A percentile compares a stretch with the other conserved stretches of the same genome.
Conservation (phyloP, 35 echinoderm and acorn worm species). For the Stichopus chloronotus region DNA sequence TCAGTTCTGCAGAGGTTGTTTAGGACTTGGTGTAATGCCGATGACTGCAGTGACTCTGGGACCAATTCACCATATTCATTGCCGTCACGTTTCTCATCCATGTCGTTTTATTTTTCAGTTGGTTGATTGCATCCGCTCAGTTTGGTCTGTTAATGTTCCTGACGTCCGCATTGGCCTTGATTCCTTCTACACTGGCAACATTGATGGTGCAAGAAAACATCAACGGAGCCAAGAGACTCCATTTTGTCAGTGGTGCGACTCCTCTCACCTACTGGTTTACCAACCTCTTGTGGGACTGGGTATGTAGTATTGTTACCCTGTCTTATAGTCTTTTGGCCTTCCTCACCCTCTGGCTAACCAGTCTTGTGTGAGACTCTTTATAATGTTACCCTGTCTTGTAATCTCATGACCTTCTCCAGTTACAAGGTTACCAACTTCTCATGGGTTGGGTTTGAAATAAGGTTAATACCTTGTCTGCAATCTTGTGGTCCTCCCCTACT, state of each 20-base stretch:
- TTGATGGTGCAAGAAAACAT: constrained; percentile 80
- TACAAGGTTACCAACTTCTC: too few relatives aligned
- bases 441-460: too few relatives aligned
- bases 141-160: constrained; percentile 74
- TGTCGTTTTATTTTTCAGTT: constrained; percentile 32
- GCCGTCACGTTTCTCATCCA: background rate
- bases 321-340: too few relatives aligned
- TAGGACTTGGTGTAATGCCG: too few relatives aligned
- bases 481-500: too few relatives aligned
- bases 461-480: too few relatives aligned
- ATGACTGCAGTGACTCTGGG: background rate
- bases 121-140: constrained; percentile 12
- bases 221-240: constrained; percentile 79
- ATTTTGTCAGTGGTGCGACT: constrained; percentile 80
- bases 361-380: too few relatives aligned
- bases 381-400: too few relatives aligned
- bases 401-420: too few relatives aligned
- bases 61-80: background rate
- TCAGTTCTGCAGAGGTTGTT: too few relatives aligned
- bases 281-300: constrained; percentile 85
- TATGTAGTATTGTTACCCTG: constrained; percentile 41
- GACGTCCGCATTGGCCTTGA: constrained; percentile 60
- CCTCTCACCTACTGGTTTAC: constrained; percentile 65
- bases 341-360: too few relatives aligned
- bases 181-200: constrained; percentile 71